Evolutionary conservation across 2,888 invertebrate species (phyloP).

Genomic region (Hypena proboscidalis): DNA sequence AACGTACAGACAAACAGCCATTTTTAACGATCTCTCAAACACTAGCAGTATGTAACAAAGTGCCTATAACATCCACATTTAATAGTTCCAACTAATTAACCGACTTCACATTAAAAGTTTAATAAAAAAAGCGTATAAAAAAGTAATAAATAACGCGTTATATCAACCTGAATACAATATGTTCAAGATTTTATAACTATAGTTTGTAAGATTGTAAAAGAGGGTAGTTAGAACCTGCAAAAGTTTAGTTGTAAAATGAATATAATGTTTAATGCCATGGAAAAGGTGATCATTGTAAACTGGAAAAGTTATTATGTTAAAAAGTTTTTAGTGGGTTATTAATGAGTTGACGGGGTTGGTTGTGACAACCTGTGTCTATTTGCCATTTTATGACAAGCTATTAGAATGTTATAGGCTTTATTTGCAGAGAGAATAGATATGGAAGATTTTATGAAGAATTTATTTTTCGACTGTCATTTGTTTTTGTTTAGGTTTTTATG

Average conservation of each 20-base stretch:
- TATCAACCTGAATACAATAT: conserved; percentile 23
- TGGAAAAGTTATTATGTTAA: conserved; percentile 25
- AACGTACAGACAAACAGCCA: conserved; percentile 3
- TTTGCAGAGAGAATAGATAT: too few species aligned
- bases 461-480: too few species aligned
- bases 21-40: conserved; percentile 15
- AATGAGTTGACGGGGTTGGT: conserved; percentile 7
- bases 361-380: neutral
- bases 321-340: conserved; percentile 27
- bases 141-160: conserved; percentile 68
- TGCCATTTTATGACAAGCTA: neutral
- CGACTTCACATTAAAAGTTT: conserved; percentile 71
- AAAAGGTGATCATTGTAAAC: conserved; percentile 38
- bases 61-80: conserved; percentile 57
- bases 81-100: conserved; percentile 76
- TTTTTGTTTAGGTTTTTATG: too few species aligned
- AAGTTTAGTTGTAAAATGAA: conserved; percentile 30
- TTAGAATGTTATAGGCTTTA: neutral
- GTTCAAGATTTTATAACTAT: conserved; percentile 29
- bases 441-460: too few species aligned
- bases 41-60: conserved; percentile 34
- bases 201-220: conserved; percentile 26
- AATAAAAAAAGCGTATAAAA: conserved; percentile 54
- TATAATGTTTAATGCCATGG: conserved; percentile 36
- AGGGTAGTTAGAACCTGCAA: conserved; percentile 30